Conservation (phyloP, 2,113 vertebrate species). For the Lota lota region DNA sequence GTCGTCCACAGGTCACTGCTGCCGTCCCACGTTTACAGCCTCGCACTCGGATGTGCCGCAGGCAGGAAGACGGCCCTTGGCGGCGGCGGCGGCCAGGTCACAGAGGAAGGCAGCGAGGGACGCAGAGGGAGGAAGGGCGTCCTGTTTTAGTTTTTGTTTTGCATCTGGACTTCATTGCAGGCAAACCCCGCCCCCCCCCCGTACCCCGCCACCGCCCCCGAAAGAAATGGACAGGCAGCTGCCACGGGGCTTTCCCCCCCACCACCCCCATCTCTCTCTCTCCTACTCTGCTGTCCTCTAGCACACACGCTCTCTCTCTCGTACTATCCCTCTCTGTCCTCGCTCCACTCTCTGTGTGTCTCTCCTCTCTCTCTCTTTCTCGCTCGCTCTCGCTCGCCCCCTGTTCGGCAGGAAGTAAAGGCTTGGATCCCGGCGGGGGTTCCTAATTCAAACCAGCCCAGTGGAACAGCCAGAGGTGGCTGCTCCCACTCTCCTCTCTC, state of each 20-base stretch:
- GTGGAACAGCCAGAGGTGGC: constrained; percentile 73
- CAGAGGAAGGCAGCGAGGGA: constrained; percentile 11
- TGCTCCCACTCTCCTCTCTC: constrained; percentile 42
- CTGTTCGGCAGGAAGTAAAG: constrained; percentile 73
- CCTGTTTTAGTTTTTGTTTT: constrained; percentile 24
- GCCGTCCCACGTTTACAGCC: constrained; percentile 49
- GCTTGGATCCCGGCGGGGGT: constrained; percentile 75
- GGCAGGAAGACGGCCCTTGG: no score
- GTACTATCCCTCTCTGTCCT: constrained; percentile 1
- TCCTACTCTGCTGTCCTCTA: constrained; percentile 4
- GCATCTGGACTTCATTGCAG: constrained; percentile 80
- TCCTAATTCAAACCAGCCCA: constrained; percentile 81
- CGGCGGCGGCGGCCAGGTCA: no score
- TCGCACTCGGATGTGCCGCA: constrained; percentile 38
- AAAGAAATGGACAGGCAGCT: constrained; percentile 63
- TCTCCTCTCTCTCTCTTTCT: constrained; percentile 16
- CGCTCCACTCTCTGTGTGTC: background rate
- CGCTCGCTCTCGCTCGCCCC: constrained; percentile 38
- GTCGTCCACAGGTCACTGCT: constrained; percentile 63
- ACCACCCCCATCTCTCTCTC: background rate
- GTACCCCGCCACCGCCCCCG: constrained; percentile 5
- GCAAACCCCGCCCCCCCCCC: constrained; percentile 54
- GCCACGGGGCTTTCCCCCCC: constrained; percentile 31
- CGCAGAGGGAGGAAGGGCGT: constrained; percentile 16
- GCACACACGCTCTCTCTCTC: background rate